Evolutionary conservation across 2,113 vertebrate genomes (phyloP).

Genomic region (Saccopteryx leptura): DNA sequence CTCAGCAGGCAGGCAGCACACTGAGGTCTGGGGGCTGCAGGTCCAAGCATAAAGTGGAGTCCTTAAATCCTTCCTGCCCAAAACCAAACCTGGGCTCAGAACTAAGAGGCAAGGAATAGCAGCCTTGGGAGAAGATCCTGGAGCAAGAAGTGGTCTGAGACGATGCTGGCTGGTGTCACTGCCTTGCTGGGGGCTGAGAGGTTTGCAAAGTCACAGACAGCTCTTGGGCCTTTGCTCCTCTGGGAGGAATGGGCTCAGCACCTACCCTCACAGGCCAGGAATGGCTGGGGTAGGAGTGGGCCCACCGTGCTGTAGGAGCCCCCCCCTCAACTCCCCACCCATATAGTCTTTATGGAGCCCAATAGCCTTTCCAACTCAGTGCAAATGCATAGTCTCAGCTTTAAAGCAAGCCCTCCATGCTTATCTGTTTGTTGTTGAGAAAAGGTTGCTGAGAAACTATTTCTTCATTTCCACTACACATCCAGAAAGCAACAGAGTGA

Average conservation of each 20-base stretch:
- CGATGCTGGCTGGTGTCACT: neutral
- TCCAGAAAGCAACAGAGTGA: neutral
- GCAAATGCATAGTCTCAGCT: neutral
- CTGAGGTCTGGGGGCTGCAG: neutral
- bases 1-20: neutral
- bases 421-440: neutral
- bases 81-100: neutral
- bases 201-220: neutral
- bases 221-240: neutral
- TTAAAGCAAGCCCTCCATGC: neutral
- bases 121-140: neutral
- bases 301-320: rapidly evolving
- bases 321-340: neutral
- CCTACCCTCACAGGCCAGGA: neutral
- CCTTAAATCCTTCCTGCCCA: neutral
- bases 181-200: neutral
- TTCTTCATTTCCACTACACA: constrained; percentile 25
- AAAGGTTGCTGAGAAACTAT: neutral
- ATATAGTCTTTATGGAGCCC: neutral
- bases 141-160: neutral
- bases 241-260: rapidly evolving
- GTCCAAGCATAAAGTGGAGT: neutral
- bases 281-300: rapidly evolving
- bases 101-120: neutral
- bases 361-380: neutral